A percentile compares a stretch with the other conserved stretches of the same genome.
Evolutionary conservation across 2,113 vertebrate genomes (phyloP).

Genomic region (Trachemys scripta): DNA sequence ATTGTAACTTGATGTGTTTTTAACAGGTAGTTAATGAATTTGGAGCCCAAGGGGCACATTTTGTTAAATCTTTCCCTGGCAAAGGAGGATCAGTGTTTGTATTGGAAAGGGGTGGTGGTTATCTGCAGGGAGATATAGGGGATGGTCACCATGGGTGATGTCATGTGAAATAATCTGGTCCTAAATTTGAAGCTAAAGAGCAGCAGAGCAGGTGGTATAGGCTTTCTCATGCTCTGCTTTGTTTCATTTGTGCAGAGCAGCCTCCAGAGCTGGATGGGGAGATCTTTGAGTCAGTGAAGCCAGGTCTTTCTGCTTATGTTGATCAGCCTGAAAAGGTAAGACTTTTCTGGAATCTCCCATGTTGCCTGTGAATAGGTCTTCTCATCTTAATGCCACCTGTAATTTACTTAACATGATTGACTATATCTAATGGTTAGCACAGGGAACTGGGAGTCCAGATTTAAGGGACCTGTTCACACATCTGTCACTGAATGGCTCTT

Average conservation of each 20-base stretch:
- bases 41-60: neutral
- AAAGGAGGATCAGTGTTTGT: neutral
- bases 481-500: neutral
- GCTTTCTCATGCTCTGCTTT: neutral
- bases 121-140: neutral
- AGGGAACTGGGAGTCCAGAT: neutral
- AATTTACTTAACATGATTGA: neutral
- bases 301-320: slow-evolving; percentile 94
- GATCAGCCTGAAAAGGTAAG: slow-evolving; percentile 92
- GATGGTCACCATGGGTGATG: neutral
- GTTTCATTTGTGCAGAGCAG: slow-evolving; percentile 80
- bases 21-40: neutral
- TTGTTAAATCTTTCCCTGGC: neutral
- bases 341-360: neutral
- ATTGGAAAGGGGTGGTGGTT: neutral
- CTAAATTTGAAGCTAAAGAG: neutral
- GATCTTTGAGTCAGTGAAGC: slow-evolving; percentile 96
- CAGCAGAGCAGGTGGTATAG: neutral
- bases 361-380: neutral
- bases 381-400: neutral
- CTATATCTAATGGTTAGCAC: neutral
- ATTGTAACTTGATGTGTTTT: neutral
- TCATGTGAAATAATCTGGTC: neutral
- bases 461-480: neutral
- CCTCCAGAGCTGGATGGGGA: slow-evolving; percentile 92